Evolutionary conservation across 1,140 invertebrate species (phyloP).

Genomic region (Macrocentrus cingulum): DNA sequence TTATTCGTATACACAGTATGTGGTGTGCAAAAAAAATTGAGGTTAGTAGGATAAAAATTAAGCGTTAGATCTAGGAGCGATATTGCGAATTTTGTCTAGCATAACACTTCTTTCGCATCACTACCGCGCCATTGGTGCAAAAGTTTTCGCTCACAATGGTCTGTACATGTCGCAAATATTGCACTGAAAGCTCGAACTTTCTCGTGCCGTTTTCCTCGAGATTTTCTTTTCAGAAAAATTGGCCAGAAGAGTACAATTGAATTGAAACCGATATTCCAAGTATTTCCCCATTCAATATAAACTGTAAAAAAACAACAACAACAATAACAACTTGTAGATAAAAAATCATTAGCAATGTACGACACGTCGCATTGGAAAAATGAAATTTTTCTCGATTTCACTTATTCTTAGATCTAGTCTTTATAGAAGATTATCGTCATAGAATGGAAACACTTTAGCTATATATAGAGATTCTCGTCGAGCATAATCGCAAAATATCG

Average conservation of each 20-base stretch:
- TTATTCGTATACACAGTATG: no score
- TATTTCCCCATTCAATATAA: background rate
- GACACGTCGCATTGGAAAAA: no score
- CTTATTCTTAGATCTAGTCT: no score
- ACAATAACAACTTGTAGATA: constrained; percentile 10
- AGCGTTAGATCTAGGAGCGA: background rate
- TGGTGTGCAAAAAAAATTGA: background rate
- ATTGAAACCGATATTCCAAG: background rate
- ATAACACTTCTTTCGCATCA: background rate
- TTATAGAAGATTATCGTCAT: no score
- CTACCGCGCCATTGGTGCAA: constrained; percentile 3
- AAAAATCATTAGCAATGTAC: background rate
- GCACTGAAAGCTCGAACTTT: constrained; percentile 9
- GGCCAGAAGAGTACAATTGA: background rate
- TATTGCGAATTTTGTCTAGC: background rate
- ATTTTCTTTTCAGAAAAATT: background rate
- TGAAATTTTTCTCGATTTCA: no score
- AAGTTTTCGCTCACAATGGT: constrained; percentile 16
- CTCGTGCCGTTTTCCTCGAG: background rate
- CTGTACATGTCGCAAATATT: constrained; percentile 4
- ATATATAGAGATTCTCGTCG: no score
- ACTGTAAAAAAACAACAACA: constrained; percentile 15
- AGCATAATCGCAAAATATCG: no score
- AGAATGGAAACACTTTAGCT: no score
- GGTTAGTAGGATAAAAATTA: background rate